Percentiles rank a stretch among this genome's conserved stretches.
These are phyloP conservation scores for Dasysyrphus albostriatus DNA, from an alignment of 2,888 invertebrate genomes.

Conservation along the genomic window DNA sequence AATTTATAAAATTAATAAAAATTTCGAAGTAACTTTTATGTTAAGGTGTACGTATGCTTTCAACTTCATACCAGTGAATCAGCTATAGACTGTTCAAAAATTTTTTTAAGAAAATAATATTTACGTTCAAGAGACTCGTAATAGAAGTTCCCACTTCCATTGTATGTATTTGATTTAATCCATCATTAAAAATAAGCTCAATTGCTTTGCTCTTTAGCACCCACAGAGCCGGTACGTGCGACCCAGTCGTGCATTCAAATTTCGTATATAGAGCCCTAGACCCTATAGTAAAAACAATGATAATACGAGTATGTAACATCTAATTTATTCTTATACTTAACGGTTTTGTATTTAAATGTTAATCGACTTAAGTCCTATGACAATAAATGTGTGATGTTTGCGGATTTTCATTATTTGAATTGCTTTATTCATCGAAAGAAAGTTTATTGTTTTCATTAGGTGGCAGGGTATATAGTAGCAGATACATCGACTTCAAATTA, in stretches of 20 bases:
- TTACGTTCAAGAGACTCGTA: neutral
- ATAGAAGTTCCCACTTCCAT: neutral
- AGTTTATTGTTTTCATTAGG: conserved; percentile 46
- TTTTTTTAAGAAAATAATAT: neutral
- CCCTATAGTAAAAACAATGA: neutral
- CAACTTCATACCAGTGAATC: no score
- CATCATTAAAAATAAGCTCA: neutral
- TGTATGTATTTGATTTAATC: neutral
- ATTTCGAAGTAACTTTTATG: no score
- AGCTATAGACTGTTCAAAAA: neutral
- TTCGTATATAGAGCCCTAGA: neutral
- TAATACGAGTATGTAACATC: conserved; percentile 30
- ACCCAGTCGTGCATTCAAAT: conserved; percentile 12
- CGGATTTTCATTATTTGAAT: conserved; percentile 52
- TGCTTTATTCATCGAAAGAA: conserved; percentile 65
- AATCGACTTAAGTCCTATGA: conserved; percentile 31
- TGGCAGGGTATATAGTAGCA: neutral
- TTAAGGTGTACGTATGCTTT: no score
- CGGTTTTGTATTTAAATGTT: conserved; percentile 40
- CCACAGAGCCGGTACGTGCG: conserved; percentile 1
- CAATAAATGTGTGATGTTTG: conserved; percentile 42
- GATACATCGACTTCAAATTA: neutral
- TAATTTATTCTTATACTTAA: conserved; percentile 50
- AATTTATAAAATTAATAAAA: no score
- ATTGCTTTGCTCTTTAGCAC: neutral